Evolutionary conservation across 2,888 invertebrate species (phyloP).

Genomic region (Tetranychus truncatus): DNA sequence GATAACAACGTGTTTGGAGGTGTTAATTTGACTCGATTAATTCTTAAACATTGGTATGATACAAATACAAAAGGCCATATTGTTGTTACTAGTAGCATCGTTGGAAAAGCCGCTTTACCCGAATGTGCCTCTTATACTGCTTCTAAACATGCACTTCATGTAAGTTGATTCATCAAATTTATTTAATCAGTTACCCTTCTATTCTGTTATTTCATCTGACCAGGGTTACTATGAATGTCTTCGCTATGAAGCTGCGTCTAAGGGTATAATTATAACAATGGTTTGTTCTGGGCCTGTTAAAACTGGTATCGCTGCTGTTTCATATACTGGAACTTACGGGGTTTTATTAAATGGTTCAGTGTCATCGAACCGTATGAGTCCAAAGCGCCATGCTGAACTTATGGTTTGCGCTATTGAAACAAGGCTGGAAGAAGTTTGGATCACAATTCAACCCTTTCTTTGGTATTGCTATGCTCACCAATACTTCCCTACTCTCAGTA

Average conservation of each 20-base stretch:
- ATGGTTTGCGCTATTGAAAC: constrained; percentile 39
- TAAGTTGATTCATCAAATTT: not conserved
- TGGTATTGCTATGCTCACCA: constrained; percentile 41
- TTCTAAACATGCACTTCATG: constrained; percentile 54
- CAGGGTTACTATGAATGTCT: constrained; percentile 49
- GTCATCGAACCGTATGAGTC: constrained; percentile 32
- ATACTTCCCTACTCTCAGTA: constrained; percentile 34
- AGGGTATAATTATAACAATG: constrained; percentile 43
- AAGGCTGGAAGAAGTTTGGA: constrained; percentile 47
- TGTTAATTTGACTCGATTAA: constrained; percentile 47
- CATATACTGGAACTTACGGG: constrained; percentile 47
- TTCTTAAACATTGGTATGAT: constrained; percentile 42
- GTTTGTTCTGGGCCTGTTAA: constrained; percentile 59
- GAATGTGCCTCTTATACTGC: constrained; percentile 51
- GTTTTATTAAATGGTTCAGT: constrained; percentile 7
- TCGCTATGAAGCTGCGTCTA: constrained; percentile 39
- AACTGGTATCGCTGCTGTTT: constrained; percentile 47
- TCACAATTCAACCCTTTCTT: constrained; percentile 45
- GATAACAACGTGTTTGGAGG: constrained; percentile 57
- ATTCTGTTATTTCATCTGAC: not conserved
- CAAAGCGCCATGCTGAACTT: constrained; percentile 39
- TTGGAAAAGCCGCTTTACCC: constrained; percentile 48
- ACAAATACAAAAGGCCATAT: constrained; percentile 43
- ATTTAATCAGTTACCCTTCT: not conserved
- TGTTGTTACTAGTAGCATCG: constrained; percentile 53